Evolutionary conservation across 2,797 vertebrate species (phyloP).

Genomic region (Cyclura pinguis): DNA sequence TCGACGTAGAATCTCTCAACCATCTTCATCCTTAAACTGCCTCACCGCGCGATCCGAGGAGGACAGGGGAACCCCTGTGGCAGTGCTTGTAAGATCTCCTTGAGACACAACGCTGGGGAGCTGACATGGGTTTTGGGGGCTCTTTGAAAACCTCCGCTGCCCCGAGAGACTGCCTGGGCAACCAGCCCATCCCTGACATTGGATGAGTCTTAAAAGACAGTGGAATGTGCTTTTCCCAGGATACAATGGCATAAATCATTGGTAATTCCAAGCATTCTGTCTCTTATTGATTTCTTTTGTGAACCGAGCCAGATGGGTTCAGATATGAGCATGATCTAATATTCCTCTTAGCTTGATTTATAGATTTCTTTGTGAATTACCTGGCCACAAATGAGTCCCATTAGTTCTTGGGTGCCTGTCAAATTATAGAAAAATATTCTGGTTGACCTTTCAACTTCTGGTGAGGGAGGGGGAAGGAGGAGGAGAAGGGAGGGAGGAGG

Average conservation of each 20-base stretch:
- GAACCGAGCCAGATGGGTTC: constrained; percentile 79
- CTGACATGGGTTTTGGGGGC: not conserved
- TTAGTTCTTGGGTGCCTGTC: constrained; percentile 79
- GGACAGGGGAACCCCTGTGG: not conserved
- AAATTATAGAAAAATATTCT: constrained; percentile 84
- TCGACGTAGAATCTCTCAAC: not conserved
- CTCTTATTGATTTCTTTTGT: constrained; percentile 77
- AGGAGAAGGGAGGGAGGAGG: not conserved
- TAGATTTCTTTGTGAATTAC: constrained; percentile 83
- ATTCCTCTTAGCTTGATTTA: constrained; percentile 82
- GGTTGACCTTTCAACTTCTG: constrained; percentile 82
- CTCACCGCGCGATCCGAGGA: not conserved
- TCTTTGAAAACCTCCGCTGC: not conserved
- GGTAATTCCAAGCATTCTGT: constrained; percentile 70
- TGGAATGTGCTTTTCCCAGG: constrained; percentile 65
- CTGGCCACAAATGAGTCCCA: constrained; percentile 79
- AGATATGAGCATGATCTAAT: constrained; percentile 80
- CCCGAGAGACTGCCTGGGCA: not conserved
- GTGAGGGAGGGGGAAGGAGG: not conserved
- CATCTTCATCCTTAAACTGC: not conserved
- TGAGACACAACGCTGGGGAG: not conserved
- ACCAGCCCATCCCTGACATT: constrained; percentile 22
- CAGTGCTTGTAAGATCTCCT: not conserved
- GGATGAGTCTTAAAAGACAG: constrained; percentile 70
- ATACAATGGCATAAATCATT: constrained; percentile 78